Conservation (phyloP, 2,888 invertebrate species). For the Rhaphigaster nebulosa region DNA sequence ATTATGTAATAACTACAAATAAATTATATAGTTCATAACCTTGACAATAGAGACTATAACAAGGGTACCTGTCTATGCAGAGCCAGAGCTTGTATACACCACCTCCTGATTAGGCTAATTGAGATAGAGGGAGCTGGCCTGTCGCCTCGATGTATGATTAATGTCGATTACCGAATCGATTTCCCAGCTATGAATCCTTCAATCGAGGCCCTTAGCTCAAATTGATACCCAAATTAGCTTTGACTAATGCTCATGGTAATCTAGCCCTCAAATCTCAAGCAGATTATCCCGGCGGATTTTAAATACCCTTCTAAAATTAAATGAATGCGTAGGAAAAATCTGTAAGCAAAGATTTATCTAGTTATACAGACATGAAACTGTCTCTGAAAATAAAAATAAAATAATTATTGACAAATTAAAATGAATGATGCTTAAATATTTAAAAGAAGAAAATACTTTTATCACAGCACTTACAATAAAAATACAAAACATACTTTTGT, state of each 20-base stretch:
- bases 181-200: slow-evolving; percentile 7
- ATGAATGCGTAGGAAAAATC: too few relatives aligned
- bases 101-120: slow-evolving; percentile 4
- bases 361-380: too few relatives aligned
- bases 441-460: too few relatives aligned
- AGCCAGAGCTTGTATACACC: background rate
- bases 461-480: too few relatives aligned
- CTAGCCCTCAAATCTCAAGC: background rate
- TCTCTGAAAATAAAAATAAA: too few relatives aligned
- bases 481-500: too few relatives aligned
- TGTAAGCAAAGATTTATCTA: too few relatives aligned
- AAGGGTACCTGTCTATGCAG: background rate
- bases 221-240: background rate
- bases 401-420: too few relatives aligned
- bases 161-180: background rate
- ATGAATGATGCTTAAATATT: too few relatives aligned
- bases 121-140: background rate
- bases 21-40: too few relatives aligned
- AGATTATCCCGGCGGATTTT: background rate
- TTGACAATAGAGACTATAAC: background rate
- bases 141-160: background rate
- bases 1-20: too few relatives aligned
- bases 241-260: background rate
- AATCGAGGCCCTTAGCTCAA: background rate
- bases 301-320: too few relatives aligned